Base-by-base conservation (phyloP, 2,888 invertebrate species). In the Yponomeuta cagnagella region DNA sequence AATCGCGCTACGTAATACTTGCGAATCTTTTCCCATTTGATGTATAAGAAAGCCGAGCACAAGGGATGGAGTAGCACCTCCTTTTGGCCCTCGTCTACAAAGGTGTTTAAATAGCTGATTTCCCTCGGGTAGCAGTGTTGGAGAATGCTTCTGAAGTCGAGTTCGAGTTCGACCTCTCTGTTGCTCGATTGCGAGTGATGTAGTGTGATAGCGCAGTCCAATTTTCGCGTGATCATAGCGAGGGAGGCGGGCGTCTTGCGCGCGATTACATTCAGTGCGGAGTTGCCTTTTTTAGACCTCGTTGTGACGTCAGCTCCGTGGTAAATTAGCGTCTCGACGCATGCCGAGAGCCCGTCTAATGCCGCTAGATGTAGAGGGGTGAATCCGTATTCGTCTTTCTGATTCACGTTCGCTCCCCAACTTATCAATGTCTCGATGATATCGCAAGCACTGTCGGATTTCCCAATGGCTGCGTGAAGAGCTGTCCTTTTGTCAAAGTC, bases 271-370 rank as follows among this genome's bases (percentile, higher is more conserved):
- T 97, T 96, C 73, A 97, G 89, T 43, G 97, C 97, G 10, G 96
- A 96, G 82, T 96, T 96, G 72, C 97, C 97, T 79, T 96, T 97
- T 84, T 96, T 96, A 70, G 97, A 97, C 79, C 96, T 95, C 2
- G 97, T 96, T 15, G 97, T 97, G n/a, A 97, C 95, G 89, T 97
- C 97, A 69, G 97, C 97, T 4, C 97, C 97, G 81, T 96, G 95
- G 79, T 95, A 95, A 73, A 97, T 95, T 74, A 97, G 87, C 75
- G 96, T 95, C 82, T 97, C 96, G 1, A 97, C 97, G 83, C 97
- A 97, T 77, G 96, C 95, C 0, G 96, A 96, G 63, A 97, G 90
- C 63, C 97, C 97, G 81, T 97, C 97, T 10, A 97, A 88, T 5
- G 97, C 97, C 6, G 97, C 97, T 74, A 97, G 93, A 82, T 97